Percentiles rank a stretch among this genome's conserved stretches.
Evolutionary conservation across 2,113 vertebrate species (phyloP).

Genomic region (Hippopotamus amphibius): DNA sequence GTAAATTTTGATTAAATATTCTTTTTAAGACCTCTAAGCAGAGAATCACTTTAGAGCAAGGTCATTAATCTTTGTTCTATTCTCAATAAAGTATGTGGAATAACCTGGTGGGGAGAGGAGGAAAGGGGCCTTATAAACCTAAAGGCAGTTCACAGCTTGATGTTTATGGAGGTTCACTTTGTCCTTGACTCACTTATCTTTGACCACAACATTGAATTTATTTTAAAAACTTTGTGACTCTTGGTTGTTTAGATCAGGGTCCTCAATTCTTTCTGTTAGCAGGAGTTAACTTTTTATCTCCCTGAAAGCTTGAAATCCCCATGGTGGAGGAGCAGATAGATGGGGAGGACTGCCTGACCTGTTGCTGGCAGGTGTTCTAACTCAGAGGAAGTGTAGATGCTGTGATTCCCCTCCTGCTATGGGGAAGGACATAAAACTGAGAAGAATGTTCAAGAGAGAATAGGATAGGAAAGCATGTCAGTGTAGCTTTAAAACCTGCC

Average conservation of each 20-base stretch:
- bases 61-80: conserved; percentile 50
- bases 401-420: not conserved
- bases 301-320: not conserved
- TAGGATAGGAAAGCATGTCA: not conserved
- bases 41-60: conserved; percentile 28
- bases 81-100: not conserved
- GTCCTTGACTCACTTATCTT: conserved; percentile 1
- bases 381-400: not conserved
- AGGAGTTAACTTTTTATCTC: not conserved
- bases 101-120: not conserved
- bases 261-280: not conserved
- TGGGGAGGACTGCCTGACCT: not conserved
- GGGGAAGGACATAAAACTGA: not conserved
- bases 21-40: conserved; percentile 38
- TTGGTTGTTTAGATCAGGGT: not conserved
- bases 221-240: not conserved
- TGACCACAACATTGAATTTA: not conserved
- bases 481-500: not conserved
- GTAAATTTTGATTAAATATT: conserved; percentile 55
- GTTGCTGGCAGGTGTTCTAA: not conserved
- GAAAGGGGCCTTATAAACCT: not conserved
- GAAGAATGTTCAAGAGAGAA: not conserved
- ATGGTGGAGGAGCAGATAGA: not conserved
- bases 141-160: conserved; percentile 24
- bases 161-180: conserved; percentile 23